Percentiles rank a stretch among this genome's conserved stretches.
These are phyloP conservation scores for Orchestes rusci DNA, from an alignment of 2,888 invertebrate genomes.

Conservation along the genomic window DNA sequence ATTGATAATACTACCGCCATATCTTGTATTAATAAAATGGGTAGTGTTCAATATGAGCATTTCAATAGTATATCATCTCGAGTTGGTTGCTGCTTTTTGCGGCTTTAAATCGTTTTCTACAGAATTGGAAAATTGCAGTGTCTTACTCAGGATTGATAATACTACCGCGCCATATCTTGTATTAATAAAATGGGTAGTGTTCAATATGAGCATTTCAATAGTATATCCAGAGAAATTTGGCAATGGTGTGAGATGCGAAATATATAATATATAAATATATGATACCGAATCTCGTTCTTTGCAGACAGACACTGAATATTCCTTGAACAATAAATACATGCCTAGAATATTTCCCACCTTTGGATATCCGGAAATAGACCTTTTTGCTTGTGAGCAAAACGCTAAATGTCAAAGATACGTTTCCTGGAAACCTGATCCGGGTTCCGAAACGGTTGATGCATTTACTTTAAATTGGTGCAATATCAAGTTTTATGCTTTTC, in stretches of 20 bases:
- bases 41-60: background rate
- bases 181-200: slow-evolving; percentile 12
- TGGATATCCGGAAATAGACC: slow-evolving; percentile 17
- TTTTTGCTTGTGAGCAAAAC: slow-evolving; percentile 19
- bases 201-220: slow-evolving; percentile 1
- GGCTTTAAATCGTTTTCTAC: slow-evolving; percentile 12
- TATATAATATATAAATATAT: slow-evolving; percentile 14
- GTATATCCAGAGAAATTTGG: slow-evolving; percentile 20
- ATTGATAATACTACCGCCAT: slow-evolving; percentile 14
- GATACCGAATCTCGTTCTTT: slow-evolving; percentile 16
- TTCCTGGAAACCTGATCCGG: slow-evolving; percentile 29
- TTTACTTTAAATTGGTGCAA: slow-evolving; percentile 26
- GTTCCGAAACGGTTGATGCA: slow-evolving; percentile 26
- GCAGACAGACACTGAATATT: slow-evolving; percentile 19
- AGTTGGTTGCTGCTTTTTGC: slow-evolving; percentile 9
- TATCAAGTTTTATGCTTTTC: slow-evolving; percentile 28
- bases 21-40: slow-evolving; percentile 15
- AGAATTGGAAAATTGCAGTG: slow-evolving; percentile 6
- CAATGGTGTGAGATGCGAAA: slow-evolving; percentile 22
- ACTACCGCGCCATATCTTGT: slow-evolving; percentile 14
- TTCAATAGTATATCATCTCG: slow-evolving; percentile 11
- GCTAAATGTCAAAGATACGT: slow-evolving; percentile 29
- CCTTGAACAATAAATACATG: slow-evolving; percentile 7
- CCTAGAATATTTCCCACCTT: slow-evolving; percentile 8
- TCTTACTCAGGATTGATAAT: slow-evolving; percentile 15